Percentiles rank a stretch among this genome's conserved stretches.
These are phyloP conservation scores for Dryoscopus gambensis DNA, from an alignment of 2,113 vertebrate genomes.

Conservation along the genomic window DNA sequence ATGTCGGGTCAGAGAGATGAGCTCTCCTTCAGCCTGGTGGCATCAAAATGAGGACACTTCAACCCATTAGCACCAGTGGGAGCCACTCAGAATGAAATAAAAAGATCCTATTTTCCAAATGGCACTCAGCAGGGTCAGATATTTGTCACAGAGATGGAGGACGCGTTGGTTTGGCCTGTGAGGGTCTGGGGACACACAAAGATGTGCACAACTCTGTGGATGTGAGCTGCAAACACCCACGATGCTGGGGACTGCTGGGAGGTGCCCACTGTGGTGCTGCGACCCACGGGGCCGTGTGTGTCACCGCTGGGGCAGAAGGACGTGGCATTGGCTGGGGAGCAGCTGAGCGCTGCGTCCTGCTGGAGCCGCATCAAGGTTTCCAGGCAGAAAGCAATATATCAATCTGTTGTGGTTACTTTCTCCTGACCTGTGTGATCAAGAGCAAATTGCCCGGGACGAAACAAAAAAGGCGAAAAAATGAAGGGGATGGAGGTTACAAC, in stretches of 20 bases:
- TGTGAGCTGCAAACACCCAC: background rate
- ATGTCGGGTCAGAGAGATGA: background rate
- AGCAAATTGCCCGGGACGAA: background rate
- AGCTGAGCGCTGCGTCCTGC: rapidly evolving
- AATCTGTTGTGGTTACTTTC: background rate
- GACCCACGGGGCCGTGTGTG: rapidly evolving
- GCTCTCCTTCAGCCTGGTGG: background rate
- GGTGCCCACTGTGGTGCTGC: rapidly evolving
- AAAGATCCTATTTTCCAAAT: rapidly evolving
- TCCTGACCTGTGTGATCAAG: background rate
- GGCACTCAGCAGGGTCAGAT: background rate
- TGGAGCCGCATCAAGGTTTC: rapidly evolving
- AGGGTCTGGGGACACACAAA: rapidly evolving
- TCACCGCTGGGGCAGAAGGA: rapidly evolving
- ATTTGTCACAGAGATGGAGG: background rate
- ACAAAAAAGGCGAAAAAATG: background rate
- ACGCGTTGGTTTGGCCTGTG: background rate
- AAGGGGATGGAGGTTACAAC: background rate
- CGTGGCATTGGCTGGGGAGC: rapidly evolving
- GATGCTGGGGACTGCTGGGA: rapidly evolving
- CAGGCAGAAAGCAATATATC: background rate
- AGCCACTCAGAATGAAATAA: background rate
- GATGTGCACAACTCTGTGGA: rapidly evolving
- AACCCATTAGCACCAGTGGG: background rate
- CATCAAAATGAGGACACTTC: background rate